These are phyloP conservation scores for Triops cancriformis DNA, from an alignment of 1,140 invertebrate species.

Conservation along the genomic window DNA sequence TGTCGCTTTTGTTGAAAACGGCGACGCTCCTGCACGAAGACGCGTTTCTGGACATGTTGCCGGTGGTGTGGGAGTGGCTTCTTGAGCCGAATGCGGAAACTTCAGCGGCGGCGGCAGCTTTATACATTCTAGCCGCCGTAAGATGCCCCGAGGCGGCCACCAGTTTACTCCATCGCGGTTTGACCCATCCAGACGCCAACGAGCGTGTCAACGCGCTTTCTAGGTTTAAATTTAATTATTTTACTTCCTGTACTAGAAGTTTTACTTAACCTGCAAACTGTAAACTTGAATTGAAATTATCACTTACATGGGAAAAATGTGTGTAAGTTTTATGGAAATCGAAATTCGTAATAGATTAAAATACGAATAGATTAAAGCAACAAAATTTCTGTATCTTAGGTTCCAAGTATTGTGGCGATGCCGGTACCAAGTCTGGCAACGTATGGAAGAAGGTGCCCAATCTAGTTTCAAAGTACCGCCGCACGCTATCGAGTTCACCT, in stretches of 20 bases:
- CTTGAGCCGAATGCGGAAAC: conserved; percentile 67
- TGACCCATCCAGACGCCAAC: conserved; percentile 70
- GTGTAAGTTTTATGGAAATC: no score
- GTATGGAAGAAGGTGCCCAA: conserved; percentile 96
- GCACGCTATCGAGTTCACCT: conserved; percentile 95
- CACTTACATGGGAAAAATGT: no score
- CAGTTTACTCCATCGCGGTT: conserved; percentile 74
- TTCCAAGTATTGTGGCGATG: conserved; percentile 95
- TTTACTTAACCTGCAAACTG: no score
- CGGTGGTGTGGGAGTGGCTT: conserved; percentile 88
- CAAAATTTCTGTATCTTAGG: conserved; percentile 40
- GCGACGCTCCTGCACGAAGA: conserved; percentile 82
- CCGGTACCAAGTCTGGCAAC: conserved; percentile 95
- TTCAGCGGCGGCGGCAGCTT: conserved; percentile 67
- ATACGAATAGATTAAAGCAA: no score
- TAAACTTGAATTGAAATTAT: no score
- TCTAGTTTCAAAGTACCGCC: conserved; percentile 93
- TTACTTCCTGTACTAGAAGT: no score
- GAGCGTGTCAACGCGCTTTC: conserved; percentile 69
- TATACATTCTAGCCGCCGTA: conserved; percentile 86
- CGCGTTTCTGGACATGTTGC: conserved; percentile 74
- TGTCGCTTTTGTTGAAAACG: conserved; percentile 84
- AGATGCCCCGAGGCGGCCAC: conserved; percentile 77
- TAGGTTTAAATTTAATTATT: conserved; percentile 45
- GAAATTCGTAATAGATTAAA: no score